Base-by-base conservation (phyloP, 2,113 vertebrate species). In the Galbula dea region DNA sequence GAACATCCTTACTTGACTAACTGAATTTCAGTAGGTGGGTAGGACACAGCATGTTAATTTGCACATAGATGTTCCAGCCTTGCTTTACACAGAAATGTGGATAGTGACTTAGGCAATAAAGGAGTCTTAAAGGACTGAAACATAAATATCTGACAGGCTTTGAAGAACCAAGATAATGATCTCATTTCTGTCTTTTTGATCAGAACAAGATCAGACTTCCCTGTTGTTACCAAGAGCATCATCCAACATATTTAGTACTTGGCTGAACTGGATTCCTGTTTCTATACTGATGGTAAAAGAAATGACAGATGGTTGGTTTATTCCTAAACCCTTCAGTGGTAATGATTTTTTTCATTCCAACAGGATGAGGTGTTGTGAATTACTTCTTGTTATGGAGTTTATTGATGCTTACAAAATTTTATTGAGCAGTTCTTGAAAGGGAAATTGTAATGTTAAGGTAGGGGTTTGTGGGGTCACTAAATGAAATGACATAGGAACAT, bases 281-380 rank as follows among this genome's bases (percentile, higher is more conserved):
- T 86, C 37, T 72, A 46, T 89, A 48, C 26, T 29, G 22, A 32
- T 17, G 22, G 26, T 54, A 27, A 15, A 29, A 54, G n/a, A 43
- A 30, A 4, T 10, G 10, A 11, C 15, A 52, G 71, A 61, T 8
- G 1, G 12, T 58, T 67, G n/a, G 4, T 57, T 21, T 72, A 0
- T 49, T 89, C 39, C 45, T 46, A 52, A 78, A 41, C 45, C 0
- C 3, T 11, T 27, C 30, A 32, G 45, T 36, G n/a, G 36, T 30
- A 54, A n/a, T 46, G 19, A 8, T 43, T 67, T 26, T 30, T 34
- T 32, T 43, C 15, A 11, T 41, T 15, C 9, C 22, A 46, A 29
- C 12, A 43, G 15, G 12, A 19, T 68, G 34, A 51, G 18, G 9
- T 66, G 8, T 18, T 46, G 9, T 76, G 26, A 9, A 48, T 36